Percentiles rank a stretch among this genome's conserved stretches.
phyloP scores from a whole-genome alignment of 2,113 vertebrate genomes.

The Nansenia antarctica region DNA sequence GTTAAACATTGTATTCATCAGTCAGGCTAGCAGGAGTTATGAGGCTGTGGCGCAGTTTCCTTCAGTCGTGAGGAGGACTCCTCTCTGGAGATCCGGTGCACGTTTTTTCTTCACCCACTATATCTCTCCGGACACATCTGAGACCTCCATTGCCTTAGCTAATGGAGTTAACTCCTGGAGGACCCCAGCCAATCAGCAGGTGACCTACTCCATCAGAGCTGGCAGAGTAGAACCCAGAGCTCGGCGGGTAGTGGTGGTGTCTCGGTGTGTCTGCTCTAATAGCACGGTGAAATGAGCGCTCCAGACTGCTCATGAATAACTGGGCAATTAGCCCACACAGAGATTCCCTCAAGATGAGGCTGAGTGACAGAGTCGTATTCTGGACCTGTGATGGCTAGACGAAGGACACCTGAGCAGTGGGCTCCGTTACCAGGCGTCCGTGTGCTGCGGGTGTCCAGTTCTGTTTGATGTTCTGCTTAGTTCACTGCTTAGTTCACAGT shows the following conservation, averaged over 20 bases:
- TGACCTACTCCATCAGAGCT: conserved; percentile 45
- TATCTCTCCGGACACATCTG: conserved; percentile 43
- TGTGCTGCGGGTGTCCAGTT: neutral
- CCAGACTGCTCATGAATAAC: conserved; percentile 51
- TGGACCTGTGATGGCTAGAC: conserved; percentile 20
- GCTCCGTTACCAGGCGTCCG: conserved; percentile 17
- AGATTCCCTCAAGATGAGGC: conserved; percentile 29
- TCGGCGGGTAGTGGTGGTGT: conserved; percentile 15
- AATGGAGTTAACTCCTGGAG: conserved; percentile 53
- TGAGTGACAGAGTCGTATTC: conserved; percentile 42
- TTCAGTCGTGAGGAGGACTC: conserved; percentile 20
- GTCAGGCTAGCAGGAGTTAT: conserved; percentile 22
- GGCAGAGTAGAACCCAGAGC: conserved; percentile 12
- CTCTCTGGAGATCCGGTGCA: conserved; percentile 30
- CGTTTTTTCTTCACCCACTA: conserved; percentile 4
- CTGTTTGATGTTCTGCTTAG: neutral
- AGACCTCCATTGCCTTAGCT: conserved; percentile 41
- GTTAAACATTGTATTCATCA: conserved; percentile 31
- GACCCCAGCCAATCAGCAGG: conserved; percentile 41
- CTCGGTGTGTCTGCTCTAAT: conserved; percentile 44
- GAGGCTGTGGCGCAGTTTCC: conserved; percentile 30
- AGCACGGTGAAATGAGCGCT: conserved; percentile 25
- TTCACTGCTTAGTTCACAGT: neutral
- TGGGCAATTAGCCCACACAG: conserved; percentile 46
- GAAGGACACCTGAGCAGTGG: conserved; percentile 20